Evolutionary conservation across 2,888 invertebrate species (phyloP), one percentile per base, ranked within the genome.

Genomic region (Pecten maximus): DNA sequence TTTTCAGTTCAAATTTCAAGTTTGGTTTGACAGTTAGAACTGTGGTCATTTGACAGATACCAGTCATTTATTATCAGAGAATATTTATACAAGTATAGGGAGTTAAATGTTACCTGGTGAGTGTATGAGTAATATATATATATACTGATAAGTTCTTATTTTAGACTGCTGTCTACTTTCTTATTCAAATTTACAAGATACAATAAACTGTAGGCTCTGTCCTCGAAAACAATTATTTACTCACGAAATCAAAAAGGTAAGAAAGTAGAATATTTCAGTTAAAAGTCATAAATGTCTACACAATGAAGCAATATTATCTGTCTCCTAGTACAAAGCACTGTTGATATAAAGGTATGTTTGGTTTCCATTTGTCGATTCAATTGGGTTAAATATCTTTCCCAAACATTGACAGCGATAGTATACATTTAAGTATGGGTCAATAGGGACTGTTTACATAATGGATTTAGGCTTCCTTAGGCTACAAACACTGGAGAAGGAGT

Each of bases 371-470:
- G 35, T 74, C 35, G 23, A 28, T 74, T 35, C 74, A 74, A 35
- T 28, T 8, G 6, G 35, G 74, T 74, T 74, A 74, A 28, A 74
- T 74, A 35, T 74, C 74, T 74, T 74, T 10, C 23, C 35, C 74
- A 74, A 74, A 74, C 74, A 74, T 74, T 74, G 35, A 74, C 74
- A 74, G 74, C 35, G 74, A 74, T 54, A 54, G 54, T 54, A 54
- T 54, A 54, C 48, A 54, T 54, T 54, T 54, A 54, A 54, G 54
- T 54, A 54, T 54, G 23, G 54, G 54, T 54, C 54, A 54, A 54
- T n/a, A 54, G 54, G 54, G 23, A 54, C 54, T 54, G 54, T 54
- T 54, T 54, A 54, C n/a, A 19, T 54, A 54, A 19, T 54, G 54
- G 54, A 54, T 54, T 54, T 2, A 23, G 54, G 19, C 54, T 54